Base-by-base conservation (phyloP, 2,797 vertebrate genomes). In the Botia almorhae region DNA sequence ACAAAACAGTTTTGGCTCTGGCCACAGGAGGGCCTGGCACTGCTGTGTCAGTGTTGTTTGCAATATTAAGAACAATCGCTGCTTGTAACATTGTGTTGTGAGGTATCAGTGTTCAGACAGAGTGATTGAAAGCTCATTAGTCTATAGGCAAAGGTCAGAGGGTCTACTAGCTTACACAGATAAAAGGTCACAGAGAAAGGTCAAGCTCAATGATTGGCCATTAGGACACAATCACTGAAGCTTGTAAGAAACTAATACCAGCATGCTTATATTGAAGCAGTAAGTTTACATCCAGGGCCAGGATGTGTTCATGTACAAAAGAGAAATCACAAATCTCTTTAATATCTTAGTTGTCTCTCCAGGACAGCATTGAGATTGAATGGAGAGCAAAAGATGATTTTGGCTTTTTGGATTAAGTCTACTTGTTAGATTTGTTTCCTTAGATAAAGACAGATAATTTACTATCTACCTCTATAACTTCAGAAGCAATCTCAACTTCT, bases 141-240 rank as follows among this genome's bases (percentile, higher is more conserved):
- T 53, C 17, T 78, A 13, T 39, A 48, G 51, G n/a, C 13, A 70
- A 83, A 79, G 74, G 81, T 70, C 81, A 82, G 39, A 69, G 74
- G 55, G 51, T 78, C 53, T 46, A 69, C 50, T 61, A 74, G 43
- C 61, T 48, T n/a, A 50, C 6, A 77, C n/a, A 58, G 39, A 71
- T 67, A 73, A 77, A 69, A 73, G 69, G 67, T 68, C 69, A 61
- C 19, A 26, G 36, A 53, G 43, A 83, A 74, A 79, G 71, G 76
- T 75, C 65, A 56, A 23, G 71, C 29, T 58, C 58, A 53, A 4
- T 78, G 67, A 81, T 74, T 74, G 74, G 74, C 65, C 64, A 69
- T 70, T 68, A 78, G 23, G 69, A 29, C 81, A 81, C 56, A 73
- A 73, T 50, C 50, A 48, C 51, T 23, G 5, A n/a, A 33, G 63